Percentiles rank a stretch among this genome's conserved stretches.
These are phyloP conservation scores for Cottoperca gobio DNA, from an alignment of 2,797 vertebrate species.

Conservation along the genomic window DNA sequence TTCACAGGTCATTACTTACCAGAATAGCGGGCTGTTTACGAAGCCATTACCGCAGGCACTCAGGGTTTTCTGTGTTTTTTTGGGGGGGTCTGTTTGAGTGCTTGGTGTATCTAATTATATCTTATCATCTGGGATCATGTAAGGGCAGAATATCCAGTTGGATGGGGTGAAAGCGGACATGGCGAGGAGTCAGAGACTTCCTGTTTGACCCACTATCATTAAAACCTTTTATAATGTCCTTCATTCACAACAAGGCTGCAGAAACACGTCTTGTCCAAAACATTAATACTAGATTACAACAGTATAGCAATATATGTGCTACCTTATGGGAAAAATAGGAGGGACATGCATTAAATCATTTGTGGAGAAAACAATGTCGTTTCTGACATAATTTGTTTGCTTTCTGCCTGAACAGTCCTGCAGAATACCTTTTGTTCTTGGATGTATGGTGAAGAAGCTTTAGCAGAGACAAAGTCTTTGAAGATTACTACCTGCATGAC, in stretches of 20 bases:
- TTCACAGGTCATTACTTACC: slow-evolving; percentile 78
- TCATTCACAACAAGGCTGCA: slow-evolving; percentile 20
- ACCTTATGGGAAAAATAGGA: neutral
- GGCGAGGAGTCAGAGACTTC: slow-evolving; percentile 42
- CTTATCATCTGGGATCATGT: slow-evolving; percentile 66
- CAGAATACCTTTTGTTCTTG: neutral
- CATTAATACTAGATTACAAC: neutral
- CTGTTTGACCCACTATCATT: slow-evolving; percentile 27
- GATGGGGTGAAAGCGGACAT: slow-evolving; percentile 36
- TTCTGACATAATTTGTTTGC: neutral
- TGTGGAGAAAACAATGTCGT: too few relatives aligned
- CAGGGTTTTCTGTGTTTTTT: slow-evolving; percentile 46
- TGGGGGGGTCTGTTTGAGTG: slow-evolving; percentile 41
- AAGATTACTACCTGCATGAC: neutral
- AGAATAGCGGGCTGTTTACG: slow-evolving; percentile 67
- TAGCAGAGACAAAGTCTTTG: neutral
- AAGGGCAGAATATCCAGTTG: slow-evolving; percentile 60
- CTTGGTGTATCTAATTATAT: slow-evolving; percentile 63
- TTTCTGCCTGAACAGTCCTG: neutral
- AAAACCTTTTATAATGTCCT: slow-evolving; percentile 28
- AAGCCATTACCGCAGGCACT: slow-evolving; percentile 57
- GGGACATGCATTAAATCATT: neutral
- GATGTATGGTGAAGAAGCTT: neutral
- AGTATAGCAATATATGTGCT: neutral
- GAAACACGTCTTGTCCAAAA: neutral